Evolutionary conservation across 2,113 vertebrate species (phyloP), one percentile per base, ranked within the genome.

Genomic region (Chaenocephalus aceratus): DNA sequence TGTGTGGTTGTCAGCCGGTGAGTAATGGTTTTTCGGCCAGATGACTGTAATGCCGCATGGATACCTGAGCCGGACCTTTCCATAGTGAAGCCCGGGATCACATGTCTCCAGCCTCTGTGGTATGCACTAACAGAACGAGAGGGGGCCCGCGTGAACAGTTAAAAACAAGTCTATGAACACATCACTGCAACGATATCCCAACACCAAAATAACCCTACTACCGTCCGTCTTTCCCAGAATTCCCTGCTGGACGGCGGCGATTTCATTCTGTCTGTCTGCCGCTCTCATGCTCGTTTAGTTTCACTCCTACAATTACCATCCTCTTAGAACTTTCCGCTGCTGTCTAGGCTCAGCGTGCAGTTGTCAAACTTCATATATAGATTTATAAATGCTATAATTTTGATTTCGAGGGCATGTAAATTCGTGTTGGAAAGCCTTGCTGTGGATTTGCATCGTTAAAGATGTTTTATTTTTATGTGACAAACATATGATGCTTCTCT

Each of bases 291-390:
- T 76, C 67, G 52, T 77, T 76, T 85, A 61, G 80, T 86, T 89
- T 82, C 74, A 82, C 75, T 86, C 83, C 89, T 90, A 58, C 88
- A 89, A 90, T 92, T 91, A 91, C 82, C 41, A 13, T n/a, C 14
- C 83, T 82, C 78, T 78, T 85, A 72, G 7, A 88, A 80, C 78
- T 73, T 89, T 86, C 68, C 68, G 52, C 78, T 70, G 77, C 80
- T 88, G 75, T 89, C 74, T 67, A 86, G 80, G n/a, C 73, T 71
- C 81, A 61, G 74, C 4, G n/a, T 15, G 10, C 83, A 75, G 72
- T 88, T 91, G 89, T 89, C 86, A 89, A 85, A 84, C 77, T 68
- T 83, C 80, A 86, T 86, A 89, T 86, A 89, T 78, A 87, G 67
- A 74, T 66, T 41, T 77, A 61, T 77, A 80, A 85, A 89, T 23